A percentile compares a stretch with the other conserved stretches of the same genome.
Conservation (phyloP, 2,113 vertebrate species). For the Prunella himalayana region DNA sequence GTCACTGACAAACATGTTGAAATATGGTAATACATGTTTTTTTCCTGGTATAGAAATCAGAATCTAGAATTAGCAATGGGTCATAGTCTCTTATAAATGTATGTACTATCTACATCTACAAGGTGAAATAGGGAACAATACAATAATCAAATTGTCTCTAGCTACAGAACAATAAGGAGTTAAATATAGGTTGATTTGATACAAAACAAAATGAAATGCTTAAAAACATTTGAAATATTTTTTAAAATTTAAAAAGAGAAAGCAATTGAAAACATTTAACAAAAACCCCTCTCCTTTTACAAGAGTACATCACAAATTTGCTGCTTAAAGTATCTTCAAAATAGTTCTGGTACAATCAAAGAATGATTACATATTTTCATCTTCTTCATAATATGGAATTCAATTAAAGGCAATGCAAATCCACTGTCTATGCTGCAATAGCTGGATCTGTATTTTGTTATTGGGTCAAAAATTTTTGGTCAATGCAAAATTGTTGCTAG, state of each 20-base stretch:
- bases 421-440: neutral
- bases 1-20: neutral
- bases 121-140: neutral
- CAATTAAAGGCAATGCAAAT: neutral
- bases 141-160: neutral
- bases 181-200: neutral
- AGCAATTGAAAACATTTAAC: neutral
- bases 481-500: neutral
- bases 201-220: neutral
- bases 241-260: neutral
- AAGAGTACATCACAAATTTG: neutral
- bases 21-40: accelerated
- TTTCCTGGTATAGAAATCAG: neutral
- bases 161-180: neutral
- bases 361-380: neutral
- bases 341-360: neutral
- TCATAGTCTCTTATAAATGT: neutral
- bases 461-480: neutral
- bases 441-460: neutral
- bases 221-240: neutral
- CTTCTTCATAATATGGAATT: neutral
- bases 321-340: neutral
- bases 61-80: neutral
- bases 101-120: neutral
- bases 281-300: neutral